Evolutionary conservation across 92 coral and sea anemone species (phyloP), one percentile per base, ranked within the genome.

Genomic region (Parazoanthus darwini): DNA sequence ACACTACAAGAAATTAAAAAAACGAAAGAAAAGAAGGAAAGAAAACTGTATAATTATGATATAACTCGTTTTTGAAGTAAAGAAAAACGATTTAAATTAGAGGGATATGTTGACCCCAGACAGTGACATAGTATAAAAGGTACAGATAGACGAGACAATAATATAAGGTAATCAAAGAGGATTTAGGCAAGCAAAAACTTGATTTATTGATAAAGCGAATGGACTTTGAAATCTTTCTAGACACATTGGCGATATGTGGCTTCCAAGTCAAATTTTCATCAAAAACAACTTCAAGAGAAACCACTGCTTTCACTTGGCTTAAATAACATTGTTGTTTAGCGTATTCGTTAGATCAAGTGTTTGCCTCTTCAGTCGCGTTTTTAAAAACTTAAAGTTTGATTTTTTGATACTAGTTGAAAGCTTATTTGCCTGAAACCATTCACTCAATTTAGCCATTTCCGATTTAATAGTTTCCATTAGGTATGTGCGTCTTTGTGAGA

Each of bases 221-320:
- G 43, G 89, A 86, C 36, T 86, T 86, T 36, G 82, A 86, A 22
- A 74, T 76, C 70, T 86, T 86, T 6, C 82, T 74, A 3, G 70
- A n/a, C 26, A 86, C 39, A 46, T 74, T n/a, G 3, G 65, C 6
- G 42, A 86, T 86, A 73, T 86, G 82, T 13, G 82, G 83, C 39
- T 50, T 50, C 86, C 43, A 86, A 51, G 89, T 26, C 43, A 86
- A 46, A 44, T 86, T 59, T 73, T 86, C 89, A 76, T 86, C 82
- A 0, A 86, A 36, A 6, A 86, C n/a, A 10, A 86, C 89, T 38
- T 82, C 82, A 3, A 86, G 42, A 48, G 75, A 74, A 22, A 86
- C 89, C 16, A 46, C 26, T 36, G 42, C 59, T 25, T 73, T 86
- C 13, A 74, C 89, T 8, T 74, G 37, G n/a, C 76, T 35, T 29